Percentiles rank a stretch among this genome's conserved stretches.
phyloP scores from a whole-genome alignment of 2,797 vertebrate species.

The Odontamblyopus lacepedii region DNA sequence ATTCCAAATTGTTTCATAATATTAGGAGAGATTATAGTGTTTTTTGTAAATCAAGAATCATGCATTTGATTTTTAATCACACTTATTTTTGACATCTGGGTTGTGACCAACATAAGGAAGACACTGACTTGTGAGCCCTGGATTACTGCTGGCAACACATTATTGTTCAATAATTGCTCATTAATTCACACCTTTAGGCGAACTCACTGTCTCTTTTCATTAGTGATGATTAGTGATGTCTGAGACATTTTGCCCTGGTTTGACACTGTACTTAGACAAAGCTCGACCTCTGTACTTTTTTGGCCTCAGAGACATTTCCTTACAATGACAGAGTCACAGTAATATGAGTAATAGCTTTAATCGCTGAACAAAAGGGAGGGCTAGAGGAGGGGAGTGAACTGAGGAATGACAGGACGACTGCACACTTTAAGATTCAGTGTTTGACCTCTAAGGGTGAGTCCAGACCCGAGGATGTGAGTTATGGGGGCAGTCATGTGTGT shows the following conservation, averaged over 20 bases:
- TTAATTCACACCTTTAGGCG: not conserved
- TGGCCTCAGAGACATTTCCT: conserved; percentile 25
- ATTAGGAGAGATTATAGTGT: too few relatives aligned
- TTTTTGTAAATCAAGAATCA: too few relatives aligned
- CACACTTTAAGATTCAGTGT: conserved; percentile 40
- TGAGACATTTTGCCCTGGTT: conserved; percentile 6
- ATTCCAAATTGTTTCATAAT: too few relatives aligned
- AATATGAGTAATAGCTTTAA: conserved; percentile 41
- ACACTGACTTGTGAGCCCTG: not conserved
- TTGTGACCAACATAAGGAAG: not conserved
- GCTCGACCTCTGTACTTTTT: not conserved
- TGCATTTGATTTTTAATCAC: too few relatives aligned
- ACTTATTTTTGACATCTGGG: too few relatives aligned
- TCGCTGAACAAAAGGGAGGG: conserved; percentile 26
- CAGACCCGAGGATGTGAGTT: conserved; percentile 44
- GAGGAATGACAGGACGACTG: conserved; percentile 51
- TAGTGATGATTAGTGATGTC: not conserved
- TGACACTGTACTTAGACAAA: conserved; percentile 14
- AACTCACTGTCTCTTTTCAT: not conserved
- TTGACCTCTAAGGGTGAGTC: conserved; percentile 60
- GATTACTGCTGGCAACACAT: not conserved
- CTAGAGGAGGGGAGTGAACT: conserved; percentile 29
- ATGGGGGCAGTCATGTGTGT: conserved; percentile 58
- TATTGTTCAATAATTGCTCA: not conserved
- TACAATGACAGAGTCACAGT: conserved; percentile 25